A percentile compares a stretch with the other conserved stretches of the same genome.
These are phyloP conservation scores for Drosophila rhopaloa DNA, from an alignment of 1,140 invertebrate genomes.

Conservation along the genomic window DNA sequence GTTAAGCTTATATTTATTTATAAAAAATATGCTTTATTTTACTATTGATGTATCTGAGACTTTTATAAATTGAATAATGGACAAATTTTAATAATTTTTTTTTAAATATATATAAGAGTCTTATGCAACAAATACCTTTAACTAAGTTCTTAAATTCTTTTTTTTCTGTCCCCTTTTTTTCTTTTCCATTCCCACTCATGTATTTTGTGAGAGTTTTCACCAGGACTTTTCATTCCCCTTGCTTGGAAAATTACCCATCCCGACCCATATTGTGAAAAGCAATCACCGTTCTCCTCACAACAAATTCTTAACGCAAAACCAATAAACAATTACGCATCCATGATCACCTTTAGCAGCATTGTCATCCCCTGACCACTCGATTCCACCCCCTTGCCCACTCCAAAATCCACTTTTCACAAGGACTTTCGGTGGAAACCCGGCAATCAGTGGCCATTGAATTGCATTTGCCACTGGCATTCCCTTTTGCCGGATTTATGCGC, in stretches of 20 bases:
- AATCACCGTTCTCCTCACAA: slow-evolving; percentile 33
- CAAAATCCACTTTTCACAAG: slow-evolving; percentile 16
- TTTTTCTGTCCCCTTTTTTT: no score
- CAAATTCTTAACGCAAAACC: slow-evolving; percentile 49
- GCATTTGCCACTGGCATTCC: slow-evolving; percentile 39
- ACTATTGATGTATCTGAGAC: no score
- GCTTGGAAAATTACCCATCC: not conserved
- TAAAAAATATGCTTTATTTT: no score
- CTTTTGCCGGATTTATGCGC: slow-evolving; percentile 72
- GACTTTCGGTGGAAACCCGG: slow-evolving; percentile 32
- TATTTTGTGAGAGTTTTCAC: not conserved
- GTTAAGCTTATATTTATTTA: no score
- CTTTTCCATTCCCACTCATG: not conserved
- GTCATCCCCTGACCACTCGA: slow-evolving; percentile 23
- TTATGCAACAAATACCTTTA: no score
- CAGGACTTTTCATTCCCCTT: not conserved
- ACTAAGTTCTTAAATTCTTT: no score
- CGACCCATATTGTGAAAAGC: slow-evolving; percentile 21
- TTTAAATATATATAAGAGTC: no score
- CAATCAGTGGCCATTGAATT: slow-evolving; percentile 70
- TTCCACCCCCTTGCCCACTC: slow-evolving; percentile 18
- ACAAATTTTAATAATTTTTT: no score
- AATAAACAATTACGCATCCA: slow-evolving; percentile 52
- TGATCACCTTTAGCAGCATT: slow-evolving; percentile 32
- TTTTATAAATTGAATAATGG: no score